Conservation (phyloP, 2,888 invertebrate species). For the Uloborus plumipes region DNA sequence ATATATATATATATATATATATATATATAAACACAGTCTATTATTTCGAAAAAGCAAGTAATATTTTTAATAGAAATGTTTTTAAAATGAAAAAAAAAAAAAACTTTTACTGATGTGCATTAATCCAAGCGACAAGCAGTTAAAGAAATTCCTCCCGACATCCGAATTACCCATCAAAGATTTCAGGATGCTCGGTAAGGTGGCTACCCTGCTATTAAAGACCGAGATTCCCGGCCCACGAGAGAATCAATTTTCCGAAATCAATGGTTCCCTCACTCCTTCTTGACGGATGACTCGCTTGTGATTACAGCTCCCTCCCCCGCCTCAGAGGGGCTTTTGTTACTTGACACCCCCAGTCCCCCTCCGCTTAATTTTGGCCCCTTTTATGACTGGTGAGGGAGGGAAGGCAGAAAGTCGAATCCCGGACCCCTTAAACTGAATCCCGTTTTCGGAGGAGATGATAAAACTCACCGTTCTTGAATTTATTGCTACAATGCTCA, state of each 20-base stretch:
- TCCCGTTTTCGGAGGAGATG: slow-evolving; percentile 23
- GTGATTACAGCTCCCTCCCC: slow-evolving; percentile 58
- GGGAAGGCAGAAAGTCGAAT: slow-evolving; percentile 47
- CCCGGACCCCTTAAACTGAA: slow-evolving; percentile 16
- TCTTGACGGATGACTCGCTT: slow-evolving; percentile 64
- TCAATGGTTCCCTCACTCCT: slow-evolving; percentile 60
- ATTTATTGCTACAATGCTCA: slow-evolving; percentile 13
- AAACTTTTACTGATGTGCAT: too few relatives aligned
- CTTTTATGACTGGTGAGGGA: slow-evolving; percentile 43
- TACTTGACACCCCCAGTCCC: slow-evolving; percentile 52
- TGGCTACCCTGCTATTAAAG: slow-evolving; percentile 31
- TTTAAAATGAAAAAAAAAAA: too few relatives aligned
- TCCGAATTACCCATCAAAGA: too few relatives aligned
- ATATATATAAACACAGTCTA: too few relatives aligned
- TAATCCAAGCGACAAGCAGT: too few relatives aligned
- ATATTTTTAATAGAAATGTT: too few relatives aligned
- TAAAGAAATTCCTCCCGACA: too few relatives aligned
- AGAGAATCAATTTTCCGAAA: slow-evolving; percentile 51
- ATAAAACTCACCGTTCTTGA: slow-evolving; percentile 3
- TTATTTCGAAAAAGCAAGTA: too few relatives aligned
- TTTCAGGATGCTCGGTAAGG: background rate
- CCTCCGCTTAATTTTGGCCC: slow-evolving; percentile 31
- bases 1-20: too few relatives aligned
- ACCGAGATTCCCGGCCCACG: slow-evolving; percentile 17
- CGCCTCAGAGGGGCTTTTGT: slow-evolving; percentile 53